Base-by-base conservation (phyloP, 2,113 vertebrate species). In the Ginglymostoma cirratum region DNA sequence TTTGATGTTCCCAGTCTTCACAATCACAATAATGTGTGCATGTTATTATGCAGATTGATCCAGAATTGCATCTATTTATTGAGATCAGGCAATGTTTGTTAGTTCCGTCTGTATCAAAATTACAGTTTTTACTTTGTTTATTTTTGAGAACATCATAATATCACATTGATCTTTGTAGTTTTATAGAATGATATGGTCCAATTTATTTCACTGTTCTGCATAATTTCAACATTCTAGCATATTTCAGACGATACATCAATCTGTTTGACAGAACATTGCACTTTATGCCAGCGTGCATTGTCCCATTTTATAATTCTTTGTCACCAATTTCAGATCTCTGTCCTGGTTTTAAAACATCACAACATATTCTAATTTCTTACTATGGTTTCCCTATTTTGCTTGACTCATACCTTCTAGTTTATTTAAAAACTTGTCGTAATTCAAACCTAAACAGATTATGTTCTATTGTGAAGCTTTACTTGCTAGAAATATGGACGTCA, bases 1-100 rank as follows among this genome's bases (percentile, higher is more conserved):
- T 66, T 66, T 92, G 89, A 92, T 66, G 89, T 92, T 66, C 85
- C 48, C 86, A 89, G 2, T 30, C 45, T 89, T 55, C 87, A 92
- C 89, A 92, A 21, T 65, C 27, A 92, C 89, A n/a, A 65, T 17
- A 65, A 14, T n/a, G 30, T 65, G 52, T n/a, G 55, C n/a, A 38
- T n/a, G 34, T 92, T 34, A 92, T 92, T 66, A 66, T n/a, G 30
- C 52, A 89, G 24, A 55, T 27, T 89, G 86, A 27, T 92, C 55
- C 55, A 34, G 52, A 61, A 65, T n/a, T 65, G 27, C 0, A 3
- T 34, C 52, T 87, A 90, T 65, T 92, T 30, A 92, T 92, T 92
- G 89, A 92, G 61, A 38, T 66, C 34, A 92, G 55, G 30, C 17
- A 21, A 34, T 92, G 34, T 65, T 92, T 92, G 89, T 92, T 66